Percentiles rank a stretch among this genome's conserved stretches.
phyloP scores from a whole-genome alignment of 2,797 vertebrate species.

The Smutsia gigantea region DNA sequence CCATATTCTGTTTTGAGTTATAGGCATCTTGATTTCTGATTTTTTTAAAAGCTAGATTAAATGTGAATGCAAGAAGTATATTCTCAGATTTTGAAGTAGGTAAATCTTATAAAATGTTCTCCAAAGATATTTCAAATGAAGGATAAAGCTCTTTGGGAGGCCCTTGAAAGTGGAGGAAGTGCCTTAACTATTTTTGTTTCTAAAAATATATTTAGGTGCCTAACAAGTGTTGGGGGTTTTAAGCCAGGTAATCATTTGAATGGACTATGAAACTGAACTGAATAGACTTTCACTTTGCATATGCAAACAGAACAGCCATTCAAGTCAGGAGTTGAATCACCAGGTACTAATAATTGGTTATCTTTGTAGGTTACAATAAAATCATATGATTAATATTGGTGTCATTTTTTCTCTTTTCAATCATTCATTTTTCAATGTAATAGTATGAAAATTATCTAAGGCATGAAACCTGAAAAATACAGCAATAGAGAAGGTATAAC shows the following conservation, averaged over 20 bases:
- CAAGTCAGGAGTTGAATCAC: not conserved
- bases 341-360: not conserved
- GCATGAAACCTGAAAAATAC: not conserved
- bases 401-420: not conserved
- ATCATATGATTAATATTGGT: not conserved
- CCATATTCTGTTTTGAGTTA: not conserved
- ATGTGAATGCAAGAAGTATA: not conserved
- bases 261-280: not conserved
- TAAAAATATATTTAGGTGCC: not conserved
- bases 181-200: slow-evolving; percentile 27
- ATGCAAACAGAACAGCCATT: not conserved
- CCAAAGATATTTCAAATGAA: not conserved
- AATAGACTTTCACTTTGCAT: not conserved
- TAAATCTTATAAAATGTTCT: not conserved
- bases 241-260: not conserved
- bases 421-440: not conserved
- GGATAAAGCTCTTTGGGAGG: not conserved
- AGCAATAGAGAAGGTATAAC: not conserved
- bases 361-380: not conserved
- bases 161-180: not conserved
- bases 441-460: not conserved
- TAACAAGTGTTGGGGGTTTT: not conserved
- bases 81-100: not conserved
- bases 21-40: not conserved
- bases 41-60: not conserved